Base-by-base conservation (phyloP, 2,888 invertebrate species). In the Trichopria drosophilae region DNA sequence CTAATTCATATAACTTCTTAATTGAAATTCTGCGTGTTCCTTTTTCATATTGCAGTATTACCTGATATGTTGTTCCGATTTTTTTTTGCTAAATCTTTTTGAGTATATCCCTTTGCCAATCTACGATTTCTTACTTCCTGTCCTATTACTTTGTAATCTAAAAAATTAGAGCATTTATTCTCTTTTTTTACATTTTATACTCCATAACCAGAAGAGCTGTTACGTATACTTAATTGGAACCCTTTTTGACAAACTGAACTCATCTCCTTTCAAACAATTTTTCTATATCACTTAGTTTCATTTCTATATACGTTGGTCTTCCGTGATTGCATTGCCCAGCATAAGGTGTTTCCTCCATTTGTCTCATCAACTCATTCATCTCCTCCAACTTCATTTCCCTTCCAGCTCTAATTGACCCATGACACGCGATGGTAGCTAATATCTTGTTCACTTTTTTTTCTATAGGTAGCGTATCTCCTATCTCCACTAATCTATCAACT, bases 291-390 rank as follows among this genome's bases (percentile, higher is more conserved):
- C 26, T 47, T 6, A 47, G 18, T 34, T 31, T 40, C 23, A 47
- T 24, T 47, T 47, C 34, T 40, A 34, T 47, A 47, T 47, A 47
- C 26, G 43, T 41, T 35, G 43, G 37, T 42, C 57, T 20, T 34
- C 41, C 48, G 28, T 48, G 48, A 26, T 48, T 48, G 40, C 47
- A 48, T 26, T 48, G 47, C 10, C 48, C 48, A 19, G 34, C 28
- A 41, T 28, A 48, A 24, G 35, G 34, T 6, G 41, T 41, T 41
- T 32, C 28, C 35, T 48, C 48, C 41, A 48, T 48, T 35, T 48
- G 34, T 41, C 48, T 34, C 28, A 48, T 40, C 28, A 48, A 20
- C 34, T 23, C 48, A 35, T 48, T 48, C 41, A 48, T 48, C 19
- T 48, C 48, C 3, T 48, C 48, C 22, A 41, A 24, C 20, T 28